Evolutionary conservation across 2,888 invertebrate species (phyloP).

Genomic region (Drosophila borborema): DNA sequence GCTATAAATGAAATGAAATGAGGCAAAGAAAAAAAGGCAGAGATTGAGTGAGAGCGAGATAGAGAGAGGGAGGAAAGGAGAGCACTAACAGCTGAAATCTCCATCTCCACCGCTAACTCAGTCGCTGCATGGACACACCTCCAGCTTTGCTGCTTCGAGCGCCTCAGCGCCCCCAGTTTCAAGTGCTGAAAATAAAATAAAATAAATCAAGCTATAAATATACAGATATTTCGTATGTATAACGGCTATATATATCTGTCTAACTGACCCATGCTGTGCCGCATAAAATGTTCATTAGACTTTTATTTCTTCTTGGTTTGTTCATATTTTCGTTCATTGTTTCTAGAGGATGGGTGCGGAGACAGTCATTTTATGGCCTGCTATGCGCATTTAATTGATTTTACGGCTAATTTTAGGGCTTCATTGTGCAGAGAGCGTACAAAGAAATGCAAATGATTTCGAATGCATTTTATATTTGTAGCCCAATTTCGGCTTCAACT

Average conservation of each 20-base stretch:
- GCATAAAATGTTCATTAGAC: slow-evolving; percentile 70
- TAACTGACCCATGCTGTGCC: slow-evolving; percentile 63
- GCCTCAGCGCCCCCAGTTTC: slow-evolving; percentile 20
- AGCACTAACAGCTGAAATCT: neutral
- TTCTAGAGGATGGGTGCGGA: slow-evolving; percentile 54
- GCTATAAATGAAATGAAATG: neutral
- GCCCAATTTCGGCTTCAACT: slow-evolving; percentile 43
- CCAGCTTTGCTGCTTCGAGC: slow-evolving; percentile 12
- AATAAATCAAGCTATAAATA: slow-evolving; percentile 74
- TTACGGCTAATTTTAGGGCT: slow-evolving; percentile 62
- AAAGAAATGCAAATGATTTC: slow-evolving; percentile 61
- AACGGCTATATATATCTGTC: slow-evolving; percentile 2
- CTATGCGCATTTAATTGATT: slow-evolving; percentile 58
- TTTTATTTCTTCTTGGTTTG: slow-evolving; percentile 34
- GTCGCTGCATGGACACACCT: slow-evolving; percentile 26
- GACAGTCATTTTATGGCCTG: slow-evolving; percentile 43
- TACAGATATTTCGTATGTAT: slow-evolving; percentile 20
- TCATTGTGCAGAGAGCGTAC: slow-evolving; percentile 24
- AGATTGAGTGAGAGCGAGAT: neutral
- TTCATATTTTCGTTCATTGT: slow-evolving; percentile 41
- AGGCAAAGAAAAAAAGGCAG: too few species aligned
- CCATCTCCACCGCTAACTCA: neutral
- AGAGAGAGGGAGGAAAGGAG: neutral
- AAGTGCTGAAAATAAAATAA: slow-evolving; percentile 41
- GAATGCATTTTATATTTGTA: slow-evolving; percentile 53